Evolutionary conservation across 2,888 invertebrate species (phyloP).

Genomic region (Trachelus stipa): DNA sequence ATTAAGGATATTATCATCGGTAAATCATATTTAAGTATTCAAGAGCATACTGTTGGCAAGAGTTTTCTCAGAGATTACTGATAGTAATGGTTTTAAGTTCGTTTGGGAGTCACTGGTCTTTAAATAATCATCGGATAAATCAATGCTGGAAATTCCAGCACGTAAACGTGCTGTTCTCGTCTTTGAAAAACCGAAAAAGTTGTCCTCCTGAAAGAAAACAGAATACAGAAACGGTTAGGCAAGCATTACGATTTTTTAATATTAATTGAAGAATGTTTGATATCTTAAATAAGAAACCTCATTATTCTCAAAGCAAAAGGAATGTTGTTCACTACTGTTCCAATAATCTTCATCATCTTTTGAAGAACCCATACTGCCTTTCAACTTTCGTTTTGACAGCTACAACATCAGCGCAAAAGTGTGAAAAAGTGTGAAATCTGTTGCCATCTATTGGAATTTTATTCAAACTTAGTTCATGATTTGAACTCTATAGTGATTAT

Average conservation of each 20-base stretch:
- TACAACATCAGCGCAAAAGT: too few species aligned
- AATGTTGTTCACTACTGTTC: slow-evolving; percentile 80
- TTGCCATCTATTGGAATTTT: too few species aligned
- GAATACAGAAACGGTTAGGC: not conserved
- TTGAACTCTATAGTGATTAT: too few species aligned
- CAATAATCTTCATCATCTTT: slow-evolving; percentile 80
- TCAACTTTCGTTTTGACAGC: not conserved
- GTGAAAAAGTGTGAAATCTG: too few species aligned
- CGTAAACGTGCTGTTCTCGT: slow-evolving; percentile 63
- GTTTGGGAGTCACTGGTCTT: slow-evolving; percentile 47
- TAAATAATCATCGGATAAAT: slow-evolving; percentile 48
- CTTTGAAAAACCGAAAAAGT: slow-evolving; percentile 69
- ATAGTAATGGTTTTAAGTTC: slow-evolving; percentile 62
- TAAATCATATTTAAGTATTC: not conserved
- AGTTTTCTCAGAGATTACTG: slow-evolving; percentile 64
- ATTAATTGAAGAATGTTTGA: not conserved
- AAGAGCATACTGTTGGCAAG: slow-evolving; percentile 59
- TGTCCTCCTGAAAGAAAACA: slow-evolving; percentile 69
- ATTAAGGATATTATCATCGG: not conserved
- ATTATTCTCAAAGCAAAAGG: slow-evolving; percentile 84
- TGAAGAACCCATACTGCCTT: slow-evolving; percentile 40
- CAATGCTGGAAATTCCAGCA: slow-evolving; percentile 56
- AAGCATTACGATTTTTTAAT: slow-evolving; percentile 9
- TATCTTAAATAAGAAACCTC: slow-evolving; percentile 68
- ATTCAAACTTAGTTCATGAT: too few species aligned